phyloP scores from a whole-genome alignment of 2,797 vertebrate genomes.

The Novumbra hubbsi region DNA sequence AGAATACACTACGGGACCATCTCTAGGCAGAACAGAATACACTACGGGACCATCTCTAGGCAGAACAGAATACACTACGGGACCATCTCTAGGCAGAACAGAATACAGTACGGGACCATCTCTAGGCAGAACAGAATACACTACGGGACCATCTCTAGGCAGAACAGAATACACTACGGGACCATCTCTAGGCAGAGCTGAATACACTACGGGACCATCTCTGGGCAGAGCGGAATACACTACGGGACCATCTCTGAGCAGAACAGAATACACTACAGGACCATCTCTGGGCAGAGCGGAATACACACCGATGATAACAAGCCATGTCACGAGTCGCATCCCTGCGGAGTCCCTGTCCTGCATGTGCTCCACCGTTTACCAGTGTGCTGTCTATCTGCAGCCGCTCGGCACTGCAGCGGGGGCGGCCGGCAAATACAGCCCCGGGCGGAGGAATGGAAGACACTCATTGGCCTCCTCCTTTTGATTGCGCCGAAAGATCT shows the following conservation, averaged over 20 bases:
- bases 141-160: background rate
- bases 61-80: too few species aligned
- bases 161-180: background rate
- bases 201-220: background rate
- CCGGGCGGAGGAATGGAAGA: slow-evolving; percentile 19
- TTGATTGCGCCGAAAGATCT: slow-evolving; percentile 39
- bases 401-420: slow-evolving; percentile 26
- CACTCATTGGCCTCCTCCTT: slow-evolving; percentile 35
- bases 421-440: slow-evolving; percentile 42
- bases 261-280: background rate
- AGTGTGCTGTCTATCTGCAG: background rate
- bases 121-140: too few species aligned
- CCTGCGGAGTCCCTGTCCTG: background rate
- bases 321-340: background rate
- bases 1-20: background rate
- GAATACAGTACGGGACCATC: too few species aligned
- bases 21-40: too few species aligned
- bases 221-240: background rate
- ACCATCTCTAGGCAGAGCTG: too few species aligned
- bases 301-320: slow-evolving; percentile 20
- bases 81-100: too few species aligned
- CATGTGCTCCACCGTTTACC: background rate
- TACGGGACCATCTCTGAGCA: too few species aligned
- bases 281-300: too few species aligned
- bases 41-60: too few species aligned